Evolutionary conservation across 2,113 vertebrate species (phyloP), one percentile per base, ranked within the genome.

Genomic region (Bujurquina vittata): DNA sequence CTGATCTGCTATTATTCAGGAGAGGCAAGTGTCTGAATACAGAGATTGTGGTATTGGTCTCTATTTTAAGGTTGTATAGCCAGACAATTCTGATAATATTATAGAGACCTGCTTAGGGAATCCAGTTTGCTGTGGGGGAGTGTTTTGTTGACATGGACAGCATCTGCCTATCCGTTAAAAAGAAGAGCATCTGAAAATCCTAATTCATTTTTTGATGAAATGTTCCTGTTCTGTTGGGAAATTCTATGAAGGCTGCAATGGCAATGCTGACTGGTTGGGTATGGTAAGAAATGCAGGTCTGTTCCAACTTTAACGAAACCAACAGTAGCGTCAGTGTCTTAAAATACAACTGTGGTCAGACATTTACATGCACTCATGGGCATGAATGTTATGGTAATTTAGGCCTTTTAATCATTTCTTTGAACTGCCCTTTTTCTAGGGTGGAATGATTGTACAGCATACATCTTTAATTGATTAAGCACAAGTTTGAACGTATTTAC

Each of bases 1-100:
- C 52, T 22, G 46, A 56, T 29, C 60, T 55, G 20, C 22, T 18
- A 2, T 75, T 72, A 74, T 73, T 23, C 26, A 74, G 49, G 46
- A 52, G 46, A 35, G 18, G 18, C 69, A 35, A 61, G 23, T 9
- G 58, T 80, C 84, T 80, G 84, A 62, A 78, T 43, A 62, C 46
- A 20, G 54, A 84, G 43, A 23, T 33, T 54, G 77, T 57, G 52
- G 12, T 73, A 15, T 37, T n/a, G 54, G 46, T 73, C 52, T 60
- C 67, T 10, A 8, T 59, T 62, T 76, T 10, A 35, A 60, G 46
- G 60, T 23, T 33, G 35, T 60, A 31, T 72, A 31, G 65, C 43
- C 37, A 76, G 56, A 76, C 37, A 46, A 20, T 22, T 60, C 56
- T 29, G 37, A 72, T 49, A 69, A 69, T 69, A 29, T 49, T 69